phyloP scores from a whole-genome alignment of 2,888 invertebrate species.

The Sclerodermus sp. region DNA sequence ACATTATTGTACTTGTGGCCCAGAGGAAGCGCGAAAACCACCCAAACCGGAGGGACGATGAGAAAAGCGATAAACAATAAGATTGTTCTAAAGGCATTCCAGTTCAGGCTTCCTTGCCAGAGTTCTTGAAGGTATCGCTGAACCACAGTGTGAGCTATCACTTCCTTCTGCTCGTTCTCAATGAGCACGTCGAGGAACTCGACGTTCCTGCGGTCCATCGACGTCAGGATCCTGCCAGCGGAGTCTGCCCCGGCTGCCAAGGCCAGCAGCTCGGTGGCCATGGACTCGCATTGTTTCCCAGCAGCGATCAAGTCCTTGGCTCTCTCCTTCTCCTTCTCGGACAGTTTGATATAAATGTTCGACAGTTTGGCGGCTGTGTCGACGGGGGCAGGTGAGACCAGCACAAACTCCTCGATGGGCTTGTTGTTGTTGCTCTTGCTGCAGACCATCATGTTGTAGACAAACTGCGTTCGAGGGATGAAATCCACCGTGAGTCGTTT shows the following conservation, averaged over 20 bases:
- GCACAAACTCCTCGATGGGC: constrained; percentile 95
- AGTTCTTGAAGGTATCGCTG: constrained; percentile 96
- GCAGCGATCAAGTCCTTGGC: constrained; percentile 95
- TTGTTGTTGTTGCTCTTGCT: constrained; percentile 94
- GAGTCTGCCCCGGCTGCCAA: constrained; percentile 93
- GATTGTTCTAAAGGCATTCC: constrained; percentile 95
- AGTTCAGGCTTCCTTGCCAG: constrained; percentile 95
- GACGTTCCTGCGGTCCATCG: constrained; percentile 90
- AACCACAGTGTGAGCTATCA: constrained; percentile 95
- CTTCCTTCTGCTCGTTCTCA: constrained; percentile 98
- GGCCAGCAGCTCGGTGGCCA: constrained; percentile 95
- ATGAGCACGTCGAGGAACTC: constrained; percentile 96
- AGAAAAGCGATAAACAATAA: constrained; percentile 91
- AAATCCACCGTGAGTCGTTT: too few species aligned
- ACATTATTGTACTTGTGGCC: constrained; percentile 96
- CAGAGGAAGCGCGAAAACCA: constrained; percentile 91
- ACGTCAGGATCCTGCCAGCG: constrained; percentile 90
- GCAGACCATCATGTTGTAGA: constrained; percentile 97
- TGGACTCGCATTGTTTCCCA: constrained; percentile 93
- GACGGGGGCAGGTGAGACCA: constrained; percentile 98
- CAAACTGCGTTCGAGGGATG: constrained; percentile 64
- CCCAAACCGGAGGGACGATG: constrained; percentile 94
- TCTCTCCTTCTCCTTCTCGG: constrained; percentile 96
- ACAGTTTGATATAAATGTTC: constrained; percentile 83
- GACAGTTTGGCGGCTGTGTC: constrained; percentile 98